Percentiles rank a stretch among this genome's conserved stretches.
phyloP scores from a whole-genome alignment of 2,888 invertebrate genomes.

The Cremastobaeus sp. region DNA sequence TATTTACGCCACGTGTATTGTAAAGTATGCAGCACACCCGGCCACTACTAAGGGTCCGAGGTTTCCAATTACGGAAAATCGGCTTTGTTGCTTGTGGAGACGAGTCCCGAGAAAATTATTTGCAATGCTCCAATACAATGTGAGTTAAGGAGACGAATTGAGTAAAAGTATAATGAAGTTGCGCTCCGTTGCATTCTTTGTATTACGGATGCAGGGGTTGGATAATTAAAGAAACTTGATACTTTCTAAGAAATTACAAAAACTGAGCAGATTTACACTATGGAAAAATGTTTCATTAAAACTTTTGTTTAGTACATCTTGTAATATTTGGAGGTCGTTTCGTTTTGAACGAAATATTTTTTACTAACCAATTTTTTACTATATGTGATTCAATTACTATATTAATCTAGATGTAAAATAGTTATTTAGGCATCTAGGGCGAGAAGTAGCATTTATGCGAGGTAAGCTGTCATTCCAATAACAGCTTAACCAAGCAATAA shows the following conservation, averaged over 20 bases:
- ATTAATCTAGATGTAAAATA: no score
- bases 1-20: conserved; percentile 70
- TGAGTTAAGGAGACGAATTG: conserved; percentile 45
- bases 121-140: conserved; percentile 41
- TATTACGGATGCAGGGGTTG: conserved; percentile 14
- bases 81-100: conserved; percentile 58
- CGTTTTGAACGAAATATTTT: no score
- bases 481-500: no score
- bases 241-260: conserved; percentile 7
- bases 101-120: conserved; percentile 59
- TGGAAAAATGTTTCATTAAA: no score
- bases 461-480: no score
- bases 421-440: no score
- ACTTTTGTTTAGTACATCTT: no score
- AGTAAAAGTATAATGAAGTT: conserved; percentile 47
- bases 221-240: conserved; percentile 53
- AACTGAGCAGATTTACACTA: no score
- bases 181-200: conserved; percentile 50
- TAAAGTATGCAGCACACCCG: conserved; percentile 67
- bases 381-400: no score
- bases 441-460: no score
- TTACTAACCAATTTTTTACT: no score
- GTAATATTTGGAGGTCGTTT: no score
- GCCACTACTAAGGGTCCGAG: conserved; percentile 16
- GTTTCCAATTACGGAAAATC: conserved; percentile 68